Percentiles rank a stretch among this genome's conserved stretches.
Evolutionary conservation across 2,888 invertebrate genomes (phyloP).

Genomic region (Petrolisthes manimaculis): DNA sequence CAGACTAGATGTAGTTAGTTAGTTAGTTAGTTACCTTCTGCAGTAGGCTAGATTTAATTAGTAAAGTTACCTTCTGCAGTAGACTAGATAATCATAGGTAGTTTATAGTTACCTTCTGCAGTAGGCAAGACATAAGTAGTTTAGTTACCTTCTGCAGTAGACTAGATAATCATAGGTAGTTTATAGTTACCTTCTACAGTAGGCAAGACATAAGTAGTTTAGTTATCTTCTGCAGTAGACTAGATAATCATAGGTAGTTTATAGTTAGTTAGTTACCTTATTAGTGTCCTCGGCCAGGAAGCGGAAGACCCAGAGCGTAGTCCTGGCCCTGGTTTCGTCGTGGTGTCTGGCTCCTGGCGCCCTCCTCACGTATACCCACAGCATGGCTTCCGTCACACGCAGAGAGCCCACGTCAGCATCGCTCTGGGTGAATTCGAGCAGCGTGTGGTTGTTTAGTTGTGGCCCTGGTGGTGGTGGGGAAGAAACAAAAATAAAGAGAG

Average conservation of each 20-base stretch:
- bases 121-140: no score
- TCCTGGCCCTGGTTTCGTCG: constrained; percentile 42
- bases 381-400: constrained; percentile 62
- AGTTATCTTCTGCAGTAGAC: background rate
- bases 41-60: no score
- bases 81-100: no score
- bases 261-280: constrained; percentile 7
- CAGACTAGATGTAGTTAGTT: no score
- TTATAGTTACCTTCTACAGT: no score
- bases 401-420: constrained; percentile 62
- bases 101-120: no score
- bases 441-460: constrained; percentile 64
- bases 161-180: no score
- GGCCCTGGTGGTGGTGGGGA: constrained; percentile 47
- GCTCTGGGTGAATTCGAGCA: constrained; percentile 64
- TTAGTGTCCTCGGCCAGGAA: constrained; percentile 42
- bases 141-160: background rate
- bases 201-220: background rate
- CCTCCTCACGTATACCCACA: constrained; percentile 63
- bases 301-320: constrained; percentile 62
- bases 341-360: constrained; percentile 39
- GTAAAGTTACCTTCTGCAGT: no score
- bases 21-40: no score
- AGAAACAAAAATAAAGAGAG: background rate
- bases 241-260: no score